Conservation (phyloP, 2,888 invertebrate species). For the Drosophila subquinaria region DNA sequence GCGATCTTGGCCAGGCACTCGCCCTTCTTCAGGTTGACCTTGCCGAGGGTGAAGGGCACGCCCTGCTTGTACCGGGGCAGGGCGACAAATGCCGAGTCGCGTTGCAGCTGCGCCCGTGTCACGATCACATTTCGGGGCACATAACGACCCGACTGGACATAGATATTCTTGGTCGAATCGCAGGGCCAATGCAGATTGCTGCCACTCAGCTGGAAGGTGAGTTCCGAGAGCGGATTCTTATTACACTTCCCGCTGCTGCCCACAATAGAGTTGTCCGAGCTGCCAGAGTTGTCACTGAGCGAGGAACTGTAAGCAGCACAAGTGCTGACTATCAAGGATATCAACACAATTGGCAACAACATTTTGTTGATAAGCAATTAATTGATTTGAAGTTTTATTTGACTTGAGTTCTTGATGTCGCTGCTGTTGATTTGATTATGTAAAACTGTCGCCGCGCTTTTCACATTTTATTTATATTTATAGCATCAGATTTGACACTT, state of each 20-base stretch:
- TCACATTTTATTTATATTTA: conserved; percentile 62
- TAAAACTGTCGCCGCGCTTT: conserved; percentile 55
- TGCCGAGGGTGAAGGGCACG: conserved; percentile 88
- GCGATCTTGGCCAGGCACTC: conserved; percentile 86
- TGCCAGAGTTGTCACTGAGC: conserved; percentile 9
- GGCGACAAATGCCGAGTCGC: conserved; percentile 87
- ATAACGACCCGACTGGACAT: conserved; percentile 87
- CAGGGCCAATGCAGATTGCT: conserved; percentile 87
- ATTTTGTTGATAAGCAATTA: conserved; percentile 22
- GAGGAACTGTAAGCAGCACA: conserved; percentile 42
- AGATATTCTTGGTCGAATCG: conserved; percentile 87
- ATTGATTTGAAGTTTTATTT: background rate
- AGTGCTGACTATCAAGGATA: conserved; percentile 27
- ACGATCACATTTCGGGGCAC: conserved; percentile 88
- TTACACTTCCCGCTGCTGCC: conserved; percentile 54
- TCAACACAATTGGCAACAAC: conserved; percentile 31
- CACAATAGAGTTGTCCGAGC: conserved; percentile 47
- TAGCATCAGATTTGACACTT: conserved; percentile 12
- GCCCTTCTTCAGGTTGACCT: conserved; percentile 86
- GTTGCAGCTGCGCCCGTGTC: conserved; percentile 88
- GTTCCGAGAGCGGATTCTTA: conserved; percentile 75
- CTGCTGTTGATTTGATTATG: conserved; percentile 33
- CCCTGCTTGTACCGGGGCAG: conserved; percentile 88
- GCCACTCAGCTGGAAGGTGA: conserved; percentile 84
- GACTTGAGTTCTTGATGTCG: background rate